Evolutionary conservation across 2,797 vertebrate species (phyloP).

Genomic region (Setipinna tenuifilis): DNA sequence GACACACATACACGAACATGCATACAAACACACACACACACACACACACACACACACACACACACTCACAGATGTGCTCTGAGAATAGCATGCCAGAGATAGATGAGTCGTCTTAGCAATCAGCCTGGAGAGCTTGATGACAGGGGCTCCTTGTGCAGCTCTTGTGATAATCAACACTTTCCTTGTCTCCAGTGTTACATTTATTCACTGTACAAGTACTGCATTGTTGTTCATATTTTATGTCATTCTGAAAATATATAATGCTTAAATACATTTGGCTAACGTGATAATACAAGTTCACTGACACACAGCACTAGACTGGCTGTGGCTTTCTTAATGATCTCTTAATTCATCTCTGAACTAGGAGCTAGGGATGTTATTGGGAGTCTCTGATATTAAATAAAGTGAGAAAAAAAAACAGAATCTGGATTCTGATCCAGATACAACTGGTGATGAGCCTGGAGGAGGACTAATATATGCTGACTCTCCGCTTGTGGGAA

Average conservation of each 20-base stretch:
- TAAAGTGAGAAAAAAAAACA: too few species aligned
- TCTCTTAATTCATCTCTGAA: too few species aligned
- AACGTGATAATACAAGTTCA: too few species aligned
- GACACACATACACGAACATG: conserved; percentile 26
- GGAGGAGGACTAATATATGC: too few species aligned
- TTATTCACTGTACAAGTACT: background rate
- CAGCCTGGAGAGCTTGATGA: conserved; percentile 6
- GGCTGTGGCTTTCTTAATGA: too few species aligned
- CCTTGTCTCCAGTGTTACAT: background rate
- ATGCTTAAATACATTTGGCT: too few species aligned
- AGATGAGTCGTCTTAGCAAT: background rate
- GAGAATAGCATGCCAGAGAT: conserved; percentile 3
- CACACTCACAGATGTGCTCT: conserved; percentile 2
- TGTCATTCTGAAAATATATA: background rate
- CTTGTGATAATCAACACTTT: background rate
- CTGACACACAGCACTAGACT: too few species aligned
- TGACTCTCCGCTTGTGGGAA: too few species aligned
- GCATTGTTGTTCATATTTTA: background rate
- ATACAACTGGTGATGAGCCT: too few species aligned
- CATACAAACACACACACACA: conserved; percentile 11
- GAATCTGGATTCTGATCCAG: too few species aligned
- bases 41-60: conserved; percentile 15
- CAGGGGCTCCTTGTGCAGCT: background rate
- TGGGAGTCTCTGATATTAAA: too few species aligned
- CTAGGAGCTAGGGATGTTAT: too few species aligned